Evolutionary conservation across 2,888 invertebrate species (phyloP).

Genomic region (Pilophorus perplexus): DNA sequence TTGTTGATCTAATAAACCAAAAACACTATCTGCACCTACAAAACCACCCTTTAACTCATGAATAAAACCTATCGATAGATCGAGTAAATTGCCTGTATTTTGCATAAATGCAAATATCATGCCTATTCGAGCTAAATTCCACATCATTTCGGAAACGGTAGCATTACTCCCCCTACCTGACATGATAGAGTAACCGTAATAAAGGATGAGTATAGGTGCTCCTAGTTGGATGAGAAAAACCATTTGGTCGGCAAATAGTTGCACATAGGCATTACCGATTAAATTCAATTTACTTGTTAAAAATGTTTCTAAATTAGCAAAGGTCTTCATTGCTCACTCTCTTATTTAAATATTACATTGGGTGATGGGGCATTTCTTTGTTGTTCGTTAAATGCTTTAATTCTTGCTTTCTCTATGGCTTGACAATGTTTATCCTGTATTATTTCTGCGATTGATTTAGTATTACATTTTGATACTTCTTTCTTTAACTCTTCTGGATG

Average conservation of each 20-base stretch:
- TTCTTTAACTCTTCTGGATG: too few species aligned
- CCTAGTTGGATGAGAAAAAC: neutral
- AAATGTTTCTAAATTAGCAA: neutral
- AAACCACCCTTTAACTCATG: neutral
- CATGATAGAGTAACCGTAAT: neutral
- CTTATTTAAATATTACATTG: too few species aligned
- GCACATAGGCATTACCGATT: neutral
- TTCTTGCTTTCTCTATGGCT: too few species aligned
- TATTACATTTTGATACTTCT: too few species aligned
- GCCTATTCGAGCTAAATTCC: neutral
- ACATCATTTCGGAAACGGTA: neutral
- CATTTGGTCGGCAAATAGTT: neutral
- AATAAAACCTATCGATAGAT: neutral
- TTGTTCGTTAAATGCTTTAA: too few species aligned
- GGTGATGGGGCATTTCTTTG: too few species aligned
- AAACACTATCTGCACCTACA: neutral
- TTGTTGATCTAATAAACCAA: neutral
- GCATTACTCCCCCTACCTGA: neutral
- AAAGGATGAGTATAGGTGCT: neutral
- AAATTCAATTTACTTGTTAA: neutral
- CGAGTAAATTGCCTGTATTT: neutral
- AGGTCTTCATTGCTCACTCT: too few species aligned
- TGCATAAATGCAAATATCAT: neutral
- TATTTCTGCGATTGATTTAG: too few species aligned
- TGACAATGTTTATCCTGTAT: too few species aligned